Percentiles rank a stretch among this genome's conserved stretches.
These are phyloP conservation scores for Engystomops pustulosus DNA, from an alignment of 2,113 vertebrate species.

Conservation along the genomic window DNA sequence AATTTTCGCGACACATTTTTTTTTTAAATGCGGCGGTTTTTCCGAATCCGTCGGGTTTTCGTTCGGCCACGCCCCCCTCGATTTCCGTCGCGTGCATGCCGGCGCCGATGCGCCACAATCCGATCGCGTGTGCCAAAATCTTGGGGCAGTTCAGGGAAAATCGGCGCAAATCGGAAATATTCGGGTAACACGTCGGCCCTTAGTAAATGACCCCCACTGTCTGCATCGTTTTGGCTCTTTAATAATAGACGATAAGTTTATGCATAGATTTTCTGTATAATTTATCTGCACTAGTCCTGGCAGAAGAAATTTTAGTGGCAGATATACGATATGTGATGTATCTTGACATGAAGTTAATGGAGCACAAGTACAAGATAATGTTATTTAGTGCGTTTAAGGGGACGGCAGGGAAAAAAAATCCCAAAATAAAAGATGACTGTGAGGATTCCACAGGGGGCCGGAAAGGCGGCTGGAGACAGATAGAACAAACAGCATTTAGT, in stretches of 20 bases:
- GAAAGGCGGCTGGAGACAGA: constrained; percentile 40
- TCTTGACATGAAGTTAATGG: not conserved
- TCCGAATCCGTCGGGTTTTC: too few species aligned
- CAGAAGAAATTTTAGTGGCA: not conserved
- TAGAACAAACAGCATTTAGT: constrained; percentile 42
- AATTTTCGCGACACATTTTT: too few species aligned
- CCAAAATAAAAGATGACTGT: constrained; percentile 13
- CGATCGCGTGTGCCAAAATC: too few species aligned
- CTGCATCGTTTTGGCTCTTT: not conserved
- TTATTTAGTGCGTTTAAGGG: not conserved
- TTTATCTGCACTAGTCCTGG: not conserved
- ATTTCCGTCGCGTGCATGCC: too few species aligned
- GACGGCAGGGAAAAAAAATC: not conserved
- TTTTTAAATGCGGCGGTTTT: too few species aligned
- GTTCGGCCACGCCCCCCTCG: too few species aligned
- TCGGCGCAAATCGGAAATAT: too few species aligned
- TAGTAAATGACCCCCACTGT: too few species aligned
- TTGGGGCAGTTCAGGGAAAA: too few species aligned
- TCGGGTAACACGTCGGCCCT: too few species aligned
- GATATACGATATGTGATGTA: not conserved
- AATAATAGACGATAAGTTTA: not conserved
- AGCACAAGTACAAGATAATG: not conserved
- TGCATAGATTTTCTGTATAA: not conserved
- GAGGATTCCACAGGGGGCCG: constrained; percentile 4
- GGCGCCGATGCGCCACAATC: too few species aligned